Percentiles rank a stretch among this genome's conserved stretches.
Evolutionary conservation across 2,888 invertebrate genomes (phyloP).

Genomic region (Hirtodrosophila alboralis): DNA sequence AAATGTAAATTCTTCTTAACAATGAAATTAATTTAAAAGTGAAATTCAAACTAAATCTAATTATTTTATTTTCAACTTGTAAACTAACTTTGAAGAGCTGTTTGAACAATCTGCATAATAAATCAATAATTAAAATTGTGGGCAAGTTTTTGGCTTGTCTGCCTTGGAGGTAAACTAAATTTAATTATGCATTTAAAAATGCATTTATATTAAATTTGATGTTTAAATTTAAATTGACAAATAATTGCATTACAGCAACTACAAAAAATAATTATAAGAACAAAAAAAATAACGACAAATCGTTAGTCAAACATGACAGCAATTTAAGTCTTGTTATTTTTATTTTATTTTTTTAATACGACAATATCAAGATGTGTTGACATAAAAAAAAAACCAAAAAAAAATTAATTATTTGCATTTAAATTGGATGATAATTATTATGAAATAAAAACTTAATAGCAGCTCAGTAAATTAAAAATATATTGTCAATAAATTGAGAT

Average conservation of each 20-base stretch:
- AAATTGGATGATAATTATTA: neutral
- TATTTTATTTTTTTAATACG: slow-evolving; percentile 1
- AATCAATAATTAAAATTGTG: slow-evolving; percentile 72
- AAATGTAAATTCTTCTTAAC: no score
- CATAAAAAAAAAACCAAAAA: neutral
- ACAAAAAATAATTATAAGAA: slow-evolving; percentile 49
- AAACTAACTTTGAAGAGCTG: slow-evolving; percentile 8
- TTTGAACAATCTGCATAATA: slow-evolving; percentile 12
- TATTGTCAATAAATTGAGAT: slow-evolving; percentile 4
- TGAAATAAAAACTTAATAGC: no score
- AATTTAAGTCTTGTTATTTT: slow-evolving; percentile 9
- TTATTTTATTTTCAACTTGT: slow-evolving; percentile 37
- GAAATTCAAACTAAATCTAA: no score
- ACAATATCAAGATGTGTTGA: slow-evolving; percentile 16
- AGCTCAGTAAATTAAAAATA: no score
- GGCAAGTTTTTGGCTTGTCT: slow-evolving; percentile 29
- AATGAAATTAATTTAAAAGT: no score
- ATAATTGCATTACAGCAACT: slow-evolving; percentile 70
- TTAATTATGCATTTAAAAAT: slow-evolving; percentile 71
- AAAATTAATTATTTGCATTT: slow-evolving; percentile 1
- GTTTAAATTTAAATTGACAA: slow-evolving; percentile 74
- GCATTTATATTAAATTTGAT: slow-evolving; percentile 75
- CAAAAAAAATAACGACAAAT: slow-evolving; percentile 24
- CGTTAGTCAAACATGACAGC: slow-evolving; percentile 41
- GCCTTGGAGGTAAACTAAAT: slow-evolving; percentile 55